phyloP scores from a whole-genome alignment of 2,113 vertebrate species.

The Atherinomorus stipes region DNA sequence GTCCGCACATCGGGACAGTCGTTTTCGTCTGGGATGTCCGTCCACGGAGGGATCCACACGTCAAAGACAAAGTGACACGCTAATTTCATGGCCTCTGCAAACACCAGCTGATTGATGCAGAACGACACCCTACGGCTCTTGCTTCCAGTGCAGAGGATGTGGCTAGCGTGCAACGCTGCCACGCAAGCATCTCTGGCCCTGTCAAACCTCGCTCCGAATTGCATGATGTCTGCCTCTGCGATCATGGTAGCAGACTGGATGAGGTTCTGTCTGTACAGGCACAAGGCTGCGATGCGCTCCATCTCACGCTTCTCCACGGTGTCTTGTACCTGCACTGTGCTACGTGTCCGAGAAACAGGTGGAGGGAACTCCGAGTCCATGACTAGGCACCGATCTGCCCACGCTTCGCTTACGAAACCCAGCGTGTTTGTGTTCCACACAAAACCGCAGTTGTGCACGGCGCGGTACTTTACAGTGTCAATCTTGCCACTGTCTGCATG shows the following conservation, averaged over 20 bases:
- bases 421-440: slow-evolving; percentile 39
- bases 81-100: not conserved
- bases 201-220: slow-evolving; percentile 8
- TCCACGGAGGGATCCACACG: slow-evolving; percentile 30
- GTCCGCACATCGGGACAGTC: not conserved
- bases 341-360: rapidly evolving
- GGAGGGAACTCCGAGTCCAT: not conserved
- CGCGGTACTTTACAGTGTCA: not conserved
- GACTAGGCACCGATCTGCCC: slow-evolving; percentile 24
- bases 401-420: slow-evolving; percentile 24
- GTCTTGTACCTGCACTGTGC: not conserved
- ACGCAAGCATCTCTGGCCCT: not conserved
- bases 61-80: not conserved
- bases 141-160: slow-evolving; percentile 3
- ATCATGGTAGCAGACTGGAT: slow-evolving; percentile 1
- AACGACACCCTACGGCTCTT: rapidly evolving
- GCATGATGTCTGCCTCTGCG: not conserved
- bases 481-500: not conserved
- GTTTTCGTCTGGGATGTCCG: rapidly evolving
- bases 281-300: not conserved
- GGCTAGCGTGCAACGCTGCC: not conserved
- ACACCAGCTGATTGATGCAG: slow-evolving; percentile 1
- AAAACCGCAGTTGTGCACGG: slow-evolving; percentile 34
- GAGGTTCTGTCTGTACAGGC: not conserved
- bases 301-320: not conserved